Evolutionary conservation across 2,888 invertebrate genomes (phyloP), one percentile per base, ranked within the genome.

Genomic region (Cryptus viduatorius): DNA sequence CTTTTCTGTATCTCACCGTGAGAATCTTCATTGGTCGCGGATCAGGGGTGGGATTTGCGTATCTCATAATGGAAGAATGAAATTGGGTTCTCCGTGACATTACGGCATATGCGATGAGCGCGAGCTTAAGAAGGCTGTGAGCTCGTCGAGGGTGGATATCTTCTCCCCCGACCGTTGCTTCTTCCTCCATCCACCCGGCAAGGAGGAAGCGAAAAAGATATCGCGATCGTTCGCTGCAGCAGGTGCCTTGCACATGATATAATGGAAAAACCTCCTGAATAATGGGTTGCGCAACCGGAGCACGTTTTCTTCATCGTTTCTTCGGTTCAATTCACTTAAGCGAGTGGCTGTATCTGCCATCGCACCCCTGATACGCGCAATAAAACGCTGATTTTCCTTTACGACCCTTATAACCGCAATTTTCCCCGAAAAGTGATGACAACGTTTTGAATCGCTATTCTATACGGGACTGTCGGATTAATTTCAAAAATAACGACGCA

Each of bases 241-340:
- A 61, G 31, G 12, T 61, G 65, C 16, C 73, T 46, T 56, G 69
- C 68, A 75, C 37, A 50, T 69, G 50, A 75, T 68, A 10, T 50
- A 48, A 69, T 79, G 50, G 46, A 75, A 75, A 65, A 73, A 19
- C n/a, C 50, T 14, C 68, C 44, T 48, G 59, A 31, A 64, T 77
- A 82, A 69, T 78, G 73, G 53, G 19, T 71, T 53, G 56, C n/a
- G 12, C 10, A 69, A 10, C 44, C 29, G 29, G 12, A 3, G 12
- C 24, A n/a, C 64, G 10, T 50, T 72, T 53, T 67, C 50, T 76
- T 29, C 69, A 12, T 31, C 48, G 65, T 46, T 37, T 42, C 37
- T 48, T 19, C 31, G 12, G 61, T 19, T 16, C 31, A 78, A 67
- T 67, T 46, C 46, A 10, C 16, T 65, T 16, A 16, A 50, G 50